Evolutionary conservation across 2,113 vertebrate genomes (phyloP).

Genomic region (Cololabis saira): DNA sequence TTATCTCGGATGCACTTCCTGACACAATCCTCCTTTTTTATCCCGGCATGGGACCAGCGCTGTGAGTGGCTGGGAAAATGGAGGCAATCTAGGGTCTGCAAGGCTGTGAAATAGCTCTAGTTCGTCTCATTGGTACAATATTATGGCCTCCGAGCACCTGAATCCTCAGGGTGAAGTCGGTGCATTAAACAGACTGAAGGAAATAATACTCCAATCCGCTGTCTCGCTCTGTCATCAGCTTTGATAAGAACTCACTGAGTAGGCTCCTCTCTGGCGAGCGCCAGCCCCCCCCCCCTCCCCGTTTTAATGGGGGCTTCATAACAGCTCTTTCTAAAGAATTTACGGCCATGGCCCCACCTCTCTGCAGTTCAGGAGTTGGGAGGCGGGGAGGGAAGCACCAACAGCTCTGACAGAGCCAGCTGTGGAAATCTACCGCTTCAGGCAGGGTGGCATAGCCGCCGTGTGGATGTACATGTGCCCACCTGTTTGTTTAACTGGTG

Average conservation of each 20-base stretch:
- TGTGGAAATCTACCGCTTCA: slow-evolving; percentile 70
- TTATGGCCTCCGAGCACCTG: not conserved
- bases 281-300: too few species aligned
- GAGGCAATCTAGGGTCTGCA: too few species aligned
- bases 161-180: slow-evolving; percentile 30
- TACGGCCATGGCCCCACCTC: slow-evolving; percentile 64
- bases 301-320: slow-evolving; percentile 74
- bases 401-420: slow-evolving; percentile 51
- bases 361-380: slow-evolving; percentile 46
- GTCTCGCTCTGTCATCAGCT: slow-evolving; percentile 35
- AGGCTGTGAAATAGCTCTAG: too few species aligned
- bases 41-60: too few species aligned
- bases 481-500: too few species aligned
- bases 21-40: too few species aligned
- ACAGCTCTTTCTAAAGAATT: slow-evolving; percentile 78
- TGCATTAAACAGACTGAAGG: not conserved
- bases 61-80: too few species aligned
- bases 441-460: slow-evolving; percentile 50
- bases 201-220: slow-evolving; percentile 23
- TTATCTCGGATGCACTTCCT: too few species aligned
- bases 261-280: slow-evolving; percentile 74
- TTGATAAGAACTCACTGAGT: slow-evolving; percentile 65
- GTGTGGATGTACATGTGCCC: too few species aligned
- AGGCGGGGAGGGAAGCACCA: slow-evolving; percentile 51
- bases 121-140: too few species aligned